Base-by-base conservation (phyloP, 2,888 invertebrate species). In the Drosophila birchii region DNA sequence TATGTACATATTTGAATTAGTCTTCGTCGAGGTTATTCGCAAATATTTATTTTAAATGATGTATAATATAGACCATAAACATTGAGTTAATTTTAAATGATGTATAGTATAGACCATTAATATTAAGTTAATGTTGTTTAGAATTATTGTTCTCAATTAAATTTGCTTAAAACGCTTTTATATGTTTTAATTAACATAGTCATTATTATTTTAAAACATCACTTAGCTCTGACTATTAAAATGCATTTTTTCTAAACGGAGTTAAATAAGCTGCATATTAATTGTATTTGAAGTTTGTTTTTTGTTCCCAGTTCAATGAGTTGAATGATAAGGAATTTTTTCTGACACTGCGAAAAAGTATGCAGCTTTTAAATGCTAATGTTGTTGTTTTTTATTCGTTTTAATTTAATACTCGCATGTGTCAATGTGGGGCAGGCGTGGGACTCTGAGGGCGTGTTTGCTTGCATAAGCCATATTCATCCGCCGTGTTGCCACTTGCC, bases 381-480 rank as follows among this genome's bases (percentile, higher is more conserved):
- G 5, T 23, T 34, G 14, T 34, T 34, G 3, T 11, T 39, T 44
- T 44, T 26, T 26, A 16, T 12, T 74, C 38, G 72, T 75, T 67
- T 86, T 53, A 32, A 49, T 26, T 51, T 63, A 23, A 34, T 69
- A 57, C 63, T 71, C 59, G 71, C 68, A 51, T 60, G 57, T 71
- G 76, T 62, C 51, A 38, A 32, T 58, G 69, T 54, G 69, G n/a
- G 32, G 49, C 32, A 18, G 49, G 41, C 47, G 72, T 49, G 34
- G 8, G 18, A 18, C 32, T 49, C 32, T 8, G 49, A 32, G 14
- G 54, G 45, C 44, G 44, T 56, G 38, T 59, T 54, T 63, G 68
- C 53, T 49, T 63, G 58, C 68, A 71, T 75, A 88, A 80, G 82
- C 78, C 63, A 70, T 67, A 69, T 81, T 77, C 82, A 82, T 79